Base-by-base conservation (phyloP, 64 coral and sea anemone genomes). In the Stichodactyla mertensii region DNA sequence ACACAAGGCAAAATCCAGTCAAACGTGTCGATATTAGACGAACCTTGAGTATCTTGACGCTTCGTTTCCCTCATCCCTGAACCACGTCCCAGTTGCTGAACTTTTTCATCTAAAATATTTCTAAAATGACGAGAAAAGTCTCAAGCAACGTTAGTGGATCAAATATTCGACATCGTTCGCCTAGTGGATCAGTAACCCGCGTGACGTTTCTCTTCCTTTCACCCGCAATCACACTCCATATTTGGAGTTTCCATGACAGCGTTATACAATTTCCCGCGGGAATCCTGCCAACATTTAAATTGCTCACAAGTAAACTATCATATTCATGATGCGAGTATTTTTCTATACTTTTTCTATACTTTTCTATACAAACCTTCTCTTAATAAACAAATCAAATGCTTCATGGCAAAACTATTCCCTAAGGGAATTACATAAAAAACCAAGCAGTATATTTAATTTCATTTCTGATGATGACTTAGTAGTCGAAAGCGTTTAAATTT, bases 241-340 rank as follows among this genome's bases (percentile, higher is more conserved):
- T 81, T 81, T 81, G 78, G 78, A 81, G 78, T 81, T 81, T 81
- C 78, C 78, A 81, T 81, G 52, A 81, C 78, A 81, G 52, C 52
- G 22, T 74, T 74, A 74, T 31, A 54, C 78, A 55, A 52, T 53
- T 53, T 52, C 14, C 18, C 18, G 78, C 78, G 78, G 78, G 78
- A 14, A 20, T 74, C 69, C 69, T 26, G 69, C 10, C 12, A 10
- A 23, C 3, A 11, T 27, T n/a, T n/a, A n/a, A 71, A 11, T 26
- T 9, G 23, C 4, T 12, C 0, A 11, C 69, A 12, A 74, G 4
- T 58, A 11, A 58, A 11, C 14, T 58, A 58, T 58, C 14, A 74
- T 28, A 6, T 31, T 28, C 24, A 59, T 12, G 15, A n/a, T 20
- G 36, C 36, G 0, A 45, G 36, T 66, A 20, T n/a, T 66, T 64